These are phyloP conservation scores for Pelagia noctiluca DNA, from an alignment of 30 jellyfish, hydroid and myxozoan species.

Conservation along the genomic window DNA sequence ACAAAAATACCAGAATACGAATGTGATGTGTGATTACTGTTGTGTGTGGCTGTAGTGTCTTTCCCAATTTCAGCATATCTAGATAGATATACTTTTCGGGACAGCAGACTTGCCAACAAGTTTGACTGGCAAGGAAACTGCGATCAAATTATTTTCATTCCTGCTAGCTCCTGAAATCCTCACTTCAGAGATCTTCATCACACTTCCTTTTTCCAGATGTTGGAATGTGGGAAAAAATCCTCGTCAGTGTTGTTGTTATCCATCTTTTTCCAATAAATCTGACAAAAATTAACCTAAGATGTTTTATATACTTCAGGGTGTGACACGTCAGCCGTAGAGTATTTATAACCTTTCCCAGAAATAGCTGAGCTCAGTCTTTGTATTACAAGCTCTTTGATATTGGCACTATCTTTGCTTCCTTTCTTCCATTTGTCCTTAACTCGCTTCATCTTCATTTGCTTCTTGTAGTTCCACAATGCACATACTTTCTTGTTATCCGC, in stretches of 20 bases:
- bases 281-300: constrained; percentile 26
- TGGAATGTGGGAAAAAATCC: constrained; percentile 19
- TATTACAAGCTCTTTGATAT: constrained; percentile 37
- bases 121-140: constrained; percentile 21
- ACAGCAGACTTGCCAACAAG: constrained; percentile 26
- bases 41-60: constrained; percentile 32
- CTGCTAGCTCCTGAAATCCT: constrained; percentile 25
- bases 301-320: constrained; percentile 5
- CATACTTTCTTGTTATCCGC: constrained; percentile 15
- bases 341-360: constrained; percentile 56
- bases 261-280: constrained; percentile 32
- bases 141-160: not conserved
- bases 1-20: too few relatives aligned
- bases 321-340: constrained; percentile 46
- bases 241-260: constrained; percentile 15
- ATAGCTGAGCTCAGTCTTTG: constrained; percentile 25
- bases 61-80: constrained; percentile 30
- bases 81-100: constrained; percentile 40
- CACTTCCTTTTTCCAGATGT: constrained; percentile 7
- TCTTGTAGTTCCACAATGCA: constrained; percentile 19
- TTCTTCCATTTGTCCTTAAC: constrained; percentile 14
- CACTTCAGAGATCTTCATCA: constrained; percentile 14
- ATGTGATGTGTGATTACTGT: constrained; percentile 12
- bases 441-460: constrained; percentile 26
- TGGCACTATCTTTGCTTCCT: constrained; percentile 15